A percentile compares a stretch with the other conserved stretches of the same genome.
Conservation (phyloP, 2,797 vertebrate genomes). For the Diplodus puntazzo region DNA sequence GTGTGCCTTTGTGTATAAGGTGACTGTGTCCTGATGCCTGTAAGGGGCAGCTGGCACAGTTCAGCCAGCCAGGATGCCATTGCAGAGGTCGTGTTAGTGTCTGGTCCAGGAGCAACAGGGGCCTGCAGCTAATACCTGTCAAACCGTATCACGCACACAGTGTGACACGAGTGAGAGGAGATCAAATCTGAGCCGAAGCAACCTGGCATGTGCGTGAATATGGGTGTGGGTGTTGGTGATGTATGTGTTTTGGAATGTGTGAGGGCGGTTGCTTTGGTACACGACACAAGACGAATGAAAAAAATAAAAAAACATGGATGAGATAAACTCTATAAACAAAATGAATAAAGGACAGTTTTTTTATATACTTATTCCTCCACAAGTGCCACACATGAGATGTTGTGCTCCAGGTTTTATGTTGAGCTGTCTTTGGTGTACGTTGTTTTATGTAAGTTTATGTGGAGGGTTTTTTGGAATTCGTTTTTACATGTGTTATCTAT, state of each 20-base stretch:
- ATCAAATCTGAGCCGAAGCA: slow-evolving; percentile 46
- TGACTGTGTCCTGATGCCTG: slow-evolving; percentile 44
- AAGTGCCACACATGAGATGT: not conserved
- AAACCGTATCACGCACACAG: slow-evolving; percentile 49
- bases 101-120: slow-evolving; percentile 44
- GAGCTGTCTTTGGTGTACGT: not conserved
- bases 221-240: slow-evolving; percentile 57
- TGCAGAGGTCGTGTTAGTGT: slow-evolving; percentile 44
- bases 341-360: not conserved
- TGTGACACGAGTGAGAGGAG: slow-evolving; percentile 43
- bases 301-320: slow-evolving; percentile 36
- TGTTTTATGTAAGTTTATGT: not conserved
- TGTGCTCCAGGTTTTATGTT: not conserved
- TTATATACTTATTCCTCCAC: not conserved
- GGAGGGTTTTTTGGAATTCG: not conserved
- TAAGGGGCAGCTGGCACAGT: slow-evolving; percentile 63
- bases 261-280: slow-evolving; percentile 53
- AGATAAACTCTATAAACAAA: slow-evolving; percentile 16
- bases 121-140: slow-evolving; percentile 66
- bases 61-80: slow-evolving; percentile 46
- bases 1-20: slow-evolving; percentile 33
- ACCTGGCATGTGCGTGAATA: slow-evolving; percentile 44
- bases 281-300: slow-evolving; percentile 16
- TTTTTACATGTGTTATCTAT: not conserved
- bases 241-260: slow-evolving; percentile 60